Base-by-base conservation (phyloP, 2,797 vertebrate genomes). In the Tragopan temminckii region DNA sequence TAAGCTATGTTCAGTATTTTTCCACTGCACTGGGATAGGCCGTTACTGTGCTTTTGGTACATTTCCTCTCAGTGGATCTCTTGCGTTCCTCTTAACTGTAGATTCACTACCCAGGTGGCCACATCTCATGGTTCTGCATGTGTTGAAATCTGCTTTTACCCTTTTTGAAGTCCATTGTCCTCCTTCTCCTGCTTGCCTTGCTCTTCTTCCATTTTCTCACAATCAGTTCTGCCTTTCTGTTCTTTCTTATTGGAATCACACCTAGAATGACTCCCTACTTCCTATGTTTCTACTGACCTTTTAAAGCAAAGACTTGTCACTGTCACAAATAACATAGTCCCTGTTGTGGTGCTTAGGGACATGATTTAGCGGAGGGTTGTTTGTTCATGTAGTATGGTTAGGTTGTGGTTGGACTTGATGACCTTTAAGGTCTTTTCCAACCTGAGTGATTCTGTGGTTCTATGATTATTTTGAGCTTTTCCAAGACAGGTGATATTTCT, bases 41-140 rank as follows among this genome's bases (percentile, higher is more conserved):
- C 59, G 70, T 59, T 89, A 42, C 88, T 93, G 82, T 94, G 43
- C 82, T 93, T 91, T 81, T 61, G 63, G 83, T 76, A 13, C 35
- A 38, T 55, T 52, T 63, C 10, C 31, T 92, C 92, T 89, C 74
- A 92, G 93, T 35, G 36, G 43, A 46, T 79, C 52, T 70, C 58
- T 36, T 63, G 36, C 5, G 14, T 89, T 94, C 62, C 58, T 79
- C 62, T 52, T 35, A 80, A 36, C 63, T 43, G 83, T 80, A 72
- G 59, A 66, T 59, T 86, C 36, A 72, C n/a, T 72, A 93, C 87
- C 66, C 82, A 80, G 78, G 66, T 85, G 71, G 80, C 42, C 1
- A 9, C 50, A 20, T 23, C 76, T 96, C 58, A 27, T 40, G 31
- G 58, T 71, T 95, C 46, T 67, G 55, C 85, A 80, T 18, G 23